These are phyloP conservation scores for Galeruca laticollis DNA, from an alignment of 2,888 invertebrate species.

Conservation along the genomic window DNA sequence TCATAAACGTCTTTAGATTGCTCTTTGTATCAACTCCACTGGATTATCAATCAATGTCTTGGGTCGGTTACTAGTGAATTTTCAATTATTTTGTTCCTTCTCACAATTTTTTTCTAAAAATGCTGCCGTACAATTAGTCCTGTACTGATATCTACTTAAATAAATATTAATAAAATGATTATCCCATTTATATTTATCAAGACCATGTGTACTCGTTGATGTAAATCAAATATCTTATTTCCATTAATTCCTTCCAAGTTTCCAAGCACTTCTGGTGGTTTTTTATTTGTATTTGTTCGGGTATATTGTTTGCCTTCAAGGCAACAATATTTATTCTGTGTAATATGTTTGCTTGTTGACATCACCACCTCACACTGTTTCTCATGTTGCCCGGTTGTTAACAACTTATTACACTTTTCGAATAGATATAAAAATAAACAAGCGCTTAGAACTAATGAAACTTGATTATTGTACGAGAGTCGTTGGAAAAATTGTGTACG, in stretches of 20 bases:
- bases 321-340: slow-evolving; percentile 2
- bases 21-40: too few species aligned
- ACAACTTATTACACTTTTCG: background rate
- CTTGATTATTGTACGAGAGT: background rate
- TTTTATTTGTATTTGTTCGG: background rate
- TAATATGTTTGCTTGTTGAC: slow-evolving; percentile 4
- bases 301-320: background rate
- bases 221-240: background rate
- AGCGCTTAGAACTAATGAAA: background rate
- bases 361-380: background rate
- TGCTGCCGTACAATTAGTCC: too few species aligned
- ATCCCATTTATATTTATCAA: background rate
- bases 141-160: background rate
- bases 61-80: too few species aligned
- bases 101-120: too few species aligned
- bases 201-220: background rate
- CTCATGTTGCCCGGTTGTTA: background rate
- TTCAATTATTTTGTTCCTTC: too few species aligned
- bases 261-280: background rate
- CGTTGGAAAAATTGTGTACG: background rate
- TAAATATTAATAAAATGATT: background rate
- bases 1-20: too few species aligned
- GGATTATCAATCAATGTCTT: too few species aligned
- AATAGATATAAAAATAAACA: background rate
- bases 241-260: background rate